phyloP scores from a whole-genome alignment of 1,140 invertebrate genomes.

The Holcopasites calliopsidis region DNA sequence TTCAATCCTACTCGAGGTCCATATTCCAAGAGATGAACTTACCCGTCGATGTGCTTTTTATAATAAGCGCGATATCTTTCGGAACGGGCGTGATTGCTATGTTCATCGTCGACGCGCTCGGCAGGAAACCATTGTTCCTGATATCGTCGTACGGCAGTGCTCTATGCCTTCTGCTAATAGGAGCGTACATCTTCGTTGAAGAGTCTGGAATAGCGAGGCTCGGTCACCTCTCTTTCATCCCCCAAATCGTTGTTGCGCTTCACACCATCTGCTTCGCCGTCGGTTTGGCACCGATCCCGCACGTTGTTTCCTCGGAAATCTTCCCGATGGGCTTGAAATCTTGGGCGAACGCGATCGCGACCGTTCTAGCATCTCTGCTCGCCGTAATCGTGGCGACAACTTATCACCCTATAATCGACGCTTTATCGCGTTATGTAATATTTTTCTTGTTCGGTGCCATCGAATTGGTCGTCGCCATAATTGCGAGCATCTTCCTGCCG shows the following conservation, averaged over 20 bases:
- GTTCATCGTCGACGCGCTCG: constrained; percentile 8
- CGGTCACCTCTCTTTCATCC: constrained; percentile 78
- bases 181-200: constrained; percentile 67
- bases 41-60: not conserved
- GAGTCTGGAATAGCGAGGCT: not conserved
- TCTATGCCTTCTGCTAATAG: constrained; percentile 31
- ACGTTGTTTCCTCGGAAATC: constrained; percentile 85
- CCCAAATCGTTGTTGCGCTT: constrained; percentile 81
- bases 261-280: constrained; percentile 84
- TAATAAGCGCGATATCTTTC: not conserved
- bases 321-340: constrained; percentile 85
- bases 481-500: constrained; percentile 83
- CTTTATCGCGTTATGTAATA: constrained; percentile 82
- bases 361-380: constrained; percentile 84
- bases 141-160: constrained; percentile 72
- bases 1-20: not conserved
- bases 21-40: not conserved
- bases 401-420: constrained; percentile 82
- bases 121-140: constrained; percentile 24
- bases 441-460: constrained; percentile 86
- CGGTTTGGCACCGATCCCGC: constrained; percentile 85
- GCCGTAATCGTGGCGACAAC: constrained; percentile 86
- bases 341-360: constrained; percentile 83
- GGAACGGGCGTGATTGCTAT: not conserved
- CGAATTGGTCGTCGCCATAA: constrained; percentile 71